Base-by-base conservation (phyloP, 2,888 invertebrate species). In the Eudasyphora cyanicolor region DNA sequence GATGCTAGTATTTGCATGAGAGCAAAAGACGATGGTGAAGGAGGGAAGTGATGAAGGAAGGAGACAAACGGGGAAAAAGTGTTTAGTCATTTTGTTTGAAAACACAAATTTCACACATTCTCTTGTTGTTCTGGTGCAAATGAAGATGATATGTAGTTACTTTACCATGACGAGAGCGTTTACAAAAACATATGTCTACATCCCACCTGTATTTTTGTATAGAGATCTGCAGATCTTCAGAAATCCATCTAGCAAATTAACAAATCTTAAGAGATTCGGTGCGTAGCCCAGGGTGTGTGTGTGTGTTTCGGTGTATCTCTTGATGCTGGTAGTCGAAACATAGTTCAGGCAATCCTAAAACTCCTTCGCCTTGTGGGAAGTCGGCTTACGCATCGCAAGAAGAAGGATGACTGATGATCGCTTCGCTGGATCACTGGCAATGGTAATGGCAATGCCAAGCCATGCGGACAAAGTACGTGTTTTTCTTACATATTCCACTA, bases 381-480 rank as follows among this genome's bases (percentile, higher is more conserved):
- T 29, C 2, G 27, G 14, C 12, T 14, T 67, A 42, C 29, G 54
- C 60, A 12, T 1, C 14, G 24, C 3, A 4, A n/a, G n/a, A n/a
- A n/a, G n/a, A n/a, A n/a, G n/a, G n/a, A n/a, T n/a, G n/a, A n/a
- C n/a, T n/a, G 10, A 14, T 29, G n/a, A 32, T 64, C 19, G 24
- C 12, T 10, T 21, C 10, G 19, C 2, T 35, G 19, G 38, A 21
- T 60, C 32, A n/a, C n/a, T n/a, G 19, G 35, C 73, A 21, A 51
- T 74, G 24, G n/a, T n/a, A n/a, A n/a, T n/a, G n/a, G n/a, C n/a
- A 74, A 69, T 38, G 8, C 67, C 29, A 45, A 49, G 49, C 24
- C 77, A 32, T 32, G 62, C 29, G 51, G n/a, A n/a, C n/a, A n/a
- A n/a, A n/a, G n/a, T 74, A 80, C 83, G 83, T 83, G 80, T 64